A percentile compares a stretch with the other conserved stretches of the same genome.
Conservation (phyloP, 2,113 vertebrate genomes). For the Anser brachyrhynchus region DNA sequence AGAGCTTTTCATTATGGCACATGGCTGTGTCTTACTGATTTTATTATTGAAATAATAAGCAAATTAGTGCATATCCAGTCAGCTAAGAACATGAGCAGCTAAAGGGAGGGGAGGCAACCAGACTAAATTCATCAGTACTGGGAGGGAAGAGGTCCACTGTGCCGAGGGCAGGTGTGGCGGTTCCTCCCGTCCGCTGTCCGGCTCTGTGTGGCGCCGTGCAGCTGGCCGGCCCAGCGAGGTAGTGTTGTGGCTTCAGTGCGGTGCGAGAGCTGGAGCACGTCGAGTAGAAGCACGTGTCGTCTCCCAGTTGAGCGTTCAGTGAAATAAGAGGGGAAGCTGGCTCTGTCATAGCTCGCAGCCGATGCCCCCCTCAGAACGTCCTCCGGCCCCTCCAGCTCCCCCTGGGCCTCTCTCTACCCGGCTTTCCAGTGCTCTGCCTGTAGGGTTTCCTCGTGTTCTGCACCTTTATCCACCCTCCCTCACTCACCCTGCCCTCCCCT, state of each 20-base stretch:
- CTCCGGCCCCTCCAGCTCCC: conserved; percentile 79
- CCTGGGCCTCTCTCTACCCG: conserved; percentile 79
- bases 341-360: neutral
- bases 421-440: conserved; percentile 77
- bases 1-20: neutral
- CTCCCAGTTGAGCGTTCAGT: neutral
- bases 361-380: conserved; percentile 57
- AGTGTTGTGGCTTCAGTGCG: neutral
- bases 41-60: conserved; percentile 31
- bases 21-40: neutral
- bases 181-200: neutral
- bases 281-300: neutral
- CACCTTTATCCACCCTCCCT: conserved; percentile 94
- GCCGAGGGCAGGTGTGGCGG: neutral
- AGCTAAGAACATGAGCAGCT: neutral
- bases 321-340: neutral
- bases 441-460: conserved; percentile 84
- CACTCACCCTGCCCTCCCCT: conserved; percentile 80
- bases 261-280: neutral
- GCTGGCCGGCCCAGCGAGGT: neutral
- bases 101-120: neutral
- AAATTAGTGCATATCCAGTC: neutral
- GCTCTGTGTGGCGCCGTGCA: neutral
- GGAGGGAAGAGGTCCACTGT: neutral
- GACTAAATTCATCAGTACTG: neutral